Base-by-base conservation (phyloP, 2,113 vertebrate species). In the Mystacornis crossleyi region DNA sequence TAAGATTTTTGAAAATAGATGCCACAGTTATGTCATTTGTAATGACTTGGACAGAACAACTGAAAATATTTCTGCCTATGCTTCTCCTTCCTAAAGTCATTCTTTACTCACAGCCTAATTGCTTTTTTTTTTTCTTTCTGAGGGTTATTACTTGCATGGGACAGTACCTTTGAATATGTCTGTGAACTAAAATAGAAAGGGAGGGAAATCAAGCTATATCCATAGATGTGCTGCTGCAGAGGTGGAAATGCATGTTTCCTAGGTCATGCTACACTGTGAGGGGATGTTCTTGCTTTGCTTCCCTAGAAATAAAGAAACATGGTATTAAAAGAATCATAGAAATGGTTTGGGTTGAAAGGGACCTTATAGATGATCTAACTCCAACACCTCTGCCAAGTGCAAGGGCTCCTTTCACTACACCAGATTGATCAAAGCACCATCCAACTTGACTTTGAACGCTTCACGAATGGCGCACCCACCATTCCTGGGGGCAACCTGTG, bases 41-140 rank as follows among this genome's bases (percentile, higher is more conserved):
- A 96, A 96, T 90, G 51, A 62, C 38, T 94, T 90, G 74, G 87
- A 82, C 81, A 54, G 50, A 91, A 80, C 34, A 58, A 48, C n/a
- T 81, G 60, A 84, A 90, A 96, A 36, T 73, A 90, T 64, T 93
- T 93, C 75, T 58, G 33, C 36, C 34, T 47, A 48, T 24, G 34
- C 26, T 73, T 80, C 51, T 77, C 58, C 28, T 73, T 90, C 67
- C 38, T 62, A 60, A 85, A 85, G 20, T 20, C 0, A 17, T 71
- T 74, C 36, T 74, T 83, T 62, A 69, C 16, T 78, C 33, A 40
- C 12, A 71, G 18, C 0, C 3, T 20, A 60, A 86, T 55, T 12
- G 0, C n/a, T n/a, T n/a, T 33, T 14, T 61, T 90, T 73, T 91
- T 93, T 83, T 48, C 20, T 93, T 88, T 79, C 26, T 86, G 45